Base-by-base conservation (phyloP, 2,888 invertebrate genomes). In the Clivina fossor region DNA sequence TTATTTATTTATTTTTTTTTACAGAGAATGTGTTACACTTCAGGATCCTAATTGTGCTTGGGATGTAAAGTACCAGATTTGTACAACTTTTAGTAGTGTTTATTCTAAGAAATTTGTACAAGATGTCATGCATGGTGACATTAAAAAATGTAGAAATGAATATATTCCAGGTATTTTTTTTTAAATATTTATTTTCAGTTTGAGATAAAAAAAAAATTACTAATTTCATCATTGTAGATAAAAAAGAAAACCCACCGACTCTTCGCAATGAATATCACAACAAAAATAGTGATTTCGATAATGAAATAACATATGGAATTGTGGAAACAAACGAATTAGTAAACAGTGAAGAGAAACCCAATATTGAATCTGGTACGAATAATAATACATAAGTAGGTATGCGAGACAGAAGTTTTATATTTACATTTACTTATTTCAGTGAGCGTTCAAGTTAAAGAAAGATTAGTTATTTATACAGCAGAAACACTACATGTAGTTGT, bases 21-120 rank as follows among this genome's bases (percentile, higher is more conserved):
- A 77, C 76, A 84, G 88, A 61, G 85, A 88, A 64, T 99, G 98
- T 73, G 85, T 98, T 2, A 84, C 85, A 24, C 78, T 96, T 57
- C 93, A 95, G 77, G 98, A 99, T 77, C 98, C 98, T 0, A 94
- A 97, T 72, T 99, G 98, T 74, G 94, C 94, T 15, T 99, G 97
- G 97, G 90, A 93, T 71, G 82, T 85, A 4, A 75, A 76, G 40
- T 74, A 75, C 61, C 71, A 74, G 53, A 68, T 70, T n/a, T 83
- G 83, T 20, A 20, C 47, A 19, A 8, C 26, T 15, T 28, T 47
- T 16, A 35, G 80, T 68, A 76, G 80, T 65, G 80, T 80, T 69
- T 80, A 81, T 64, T 80, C 81, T 35, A 81, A 82, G 65, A 77
- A 81, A 63, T 80, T 85, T 68, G 79, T 86, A 66, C 90, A 90